Evolutionary conservation across 2,888 invertebrate genomes (phyloP).

Genomic region (Luperina testacea): DNA sequence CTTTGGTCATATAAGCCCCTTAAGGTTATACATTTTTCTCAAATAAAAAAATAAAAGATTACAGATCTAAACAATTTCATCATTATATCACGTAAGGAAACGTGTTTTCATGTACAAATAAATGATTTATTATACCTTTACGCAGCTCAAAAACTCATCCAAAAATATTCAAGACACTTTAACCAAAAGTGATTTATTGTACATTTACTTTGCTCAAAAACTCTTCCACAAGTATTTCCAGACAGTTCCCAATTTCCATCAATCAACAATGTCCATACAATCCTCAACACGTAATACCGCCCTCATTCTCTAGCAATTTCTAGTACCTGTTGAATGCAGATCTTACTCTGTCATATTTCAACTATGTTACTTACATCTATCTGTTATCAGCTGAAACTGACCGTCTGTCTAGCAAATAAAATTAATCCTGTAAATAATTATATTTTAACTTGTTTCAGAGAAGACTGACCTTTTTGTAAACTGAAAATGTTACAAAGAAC

Average conservation of each 20-base stretch:
- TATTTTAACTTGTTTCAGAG: slow-evolving; percentile 13
- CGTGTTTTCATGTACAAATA: neutral
- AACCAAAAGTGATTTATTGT: neutral
- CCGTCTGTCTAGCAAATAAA: slow-evolving; percentile 34
- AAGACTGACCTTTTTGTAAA: neutral
- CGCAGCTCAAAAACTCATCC: neutral
- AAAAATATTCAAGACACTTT: neutral
- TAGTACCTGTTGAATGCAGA: slow-evolving; percentile 58
- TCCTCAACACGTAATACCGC: slow-evolving; percentile 42
- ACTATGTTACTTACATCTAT: slow-evolving; percentile 40
- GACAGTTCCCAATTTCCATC: neutral
- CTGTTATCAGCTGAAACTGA: slow-evolving; percentile 36
- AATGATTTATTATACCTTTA: neutral
- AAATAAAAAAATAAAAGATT: too few species aligned
- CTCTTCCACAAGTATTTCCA: neutral
- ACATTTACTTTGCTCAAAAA: neutral
- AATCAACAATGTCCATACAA: neutral
- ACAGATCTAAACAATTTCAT: neutral
- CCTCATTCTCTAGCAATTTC: slow-evolving; percentile 30
- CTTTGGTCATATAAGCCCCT: too few species aligned
- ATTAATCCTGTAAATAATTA: slow-evolving; percentile 51
- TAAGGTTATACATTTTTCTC: too few species aligned
- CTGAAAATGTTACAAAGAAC: neutral
- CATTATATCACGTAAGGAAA: neutral
- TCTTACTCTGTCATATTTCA: slow-evolving; percentile 55